Conservation (phyloP, 37 sponge, comb jelly and placozoan species). For the Beroe ovata region DNA sequence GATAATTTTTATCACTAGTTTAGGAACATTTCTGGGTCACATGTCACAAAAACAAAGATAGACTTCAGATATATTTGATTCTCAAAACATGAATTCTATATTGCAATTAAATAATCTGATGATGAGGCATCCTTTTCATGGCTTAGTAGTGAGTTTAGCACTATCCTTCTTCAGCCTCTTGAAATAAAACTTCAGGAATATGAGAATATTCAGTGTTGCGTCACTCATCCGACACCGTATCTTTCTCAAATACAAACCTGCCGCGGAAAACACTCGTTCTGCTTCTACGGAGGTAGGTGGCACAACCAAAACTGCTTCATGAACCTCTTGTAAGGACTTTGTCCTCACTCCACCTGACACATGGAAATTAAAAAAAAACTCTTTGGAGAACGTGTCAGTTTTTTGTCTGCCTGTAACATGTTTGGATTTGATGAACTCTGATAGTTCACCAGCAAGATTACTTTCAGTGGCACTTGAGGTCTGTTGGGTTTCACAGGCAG, state of each 20-base stretch:
- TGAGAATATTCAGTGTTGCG: not conserved
- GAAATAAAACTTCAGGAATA: constrained; percentile 27
- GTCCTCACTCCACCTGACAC: not conserved
- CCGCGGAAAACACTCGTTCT: not conserved
- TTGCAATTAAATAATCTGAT: too few relatives aligned
- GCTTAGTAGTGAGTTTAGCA: too few relatives aligned
- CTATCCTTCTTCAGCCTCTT: not conserved
- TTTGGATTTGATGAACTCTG: not conserved
- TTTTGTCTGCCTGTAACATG: not conserved
- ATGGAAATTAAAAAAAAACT: not conserved
- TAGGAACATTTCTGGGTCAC: too few relatives aligned
- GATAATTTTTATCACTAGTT: too few relatives aligned
- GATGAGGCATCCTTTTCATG: too few relatives aligned
- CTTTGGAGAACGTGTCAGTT: not conserved
- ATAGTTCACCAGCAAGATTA: not conserved
- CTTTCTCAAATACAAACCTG: constrained; percentile 14
- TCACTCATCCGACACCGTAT: not conserved
- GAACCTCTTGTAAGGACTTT: not conserved
- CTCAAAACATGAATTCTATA: too few relatives aligned
- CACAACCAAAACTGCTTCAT: constrained; percentile 26
- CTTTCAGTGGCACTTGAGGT: too few relatives aligned
- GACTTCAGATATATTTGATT: too few relatives aligned
- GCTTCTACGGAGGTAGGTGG: constrained; percentile 43
- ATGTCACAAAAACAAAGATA: too few relatives aligned
- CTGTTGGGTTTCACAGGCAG: not conserved